Conservation (phyloP, 2,113 vertebrate genomes). For the Ciconia stormi region DNA sequence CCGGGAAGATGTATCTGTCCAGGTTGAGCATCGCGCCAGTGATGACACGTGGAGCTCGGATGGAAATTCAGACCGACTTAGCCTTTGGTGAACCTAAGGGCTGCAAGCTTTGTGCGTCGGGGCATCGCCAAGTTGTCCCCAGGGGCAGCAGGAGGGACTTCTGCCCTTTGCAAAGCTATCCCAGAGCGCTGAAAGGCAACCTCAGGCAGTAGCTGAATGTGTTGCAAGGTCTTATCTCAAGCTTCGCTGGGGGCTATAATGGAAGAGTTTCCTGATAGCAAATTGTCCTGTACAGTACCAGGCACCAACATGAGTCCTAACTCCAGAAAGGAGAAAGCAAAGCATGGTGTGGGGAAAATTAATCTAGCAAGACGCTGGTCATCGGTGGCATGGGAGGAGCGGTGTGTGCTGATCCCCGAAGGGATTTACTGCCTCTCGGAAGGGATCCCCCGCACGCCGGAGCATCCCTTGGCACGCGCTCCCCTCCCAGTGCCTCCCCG, state of each 20-base stretch:
- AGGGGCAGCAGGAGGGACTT: not conserved
- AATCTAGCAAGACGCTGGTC: not conserved
- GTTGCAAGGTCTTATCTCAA: not conserved
- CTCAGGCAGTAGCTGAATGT: too few relatives aligned
- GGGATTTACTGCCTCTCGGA: conserved; percentile 31
- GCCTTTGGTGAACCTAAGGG: not conserved
- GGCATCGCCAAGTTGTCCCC: rapidly evolving
- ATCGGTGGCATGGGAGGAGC: not conserved
- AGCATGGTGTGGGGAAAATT: not conserved
- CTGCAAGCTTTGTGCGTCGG: not conserved
- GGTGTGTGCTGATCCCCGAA: not conserved
- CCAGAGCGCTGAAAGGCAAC: not conserved
- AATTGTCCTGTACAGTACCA: not conserved
- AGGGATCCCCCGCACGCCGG: not conserved
- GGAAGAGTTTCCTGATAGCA: not conserved
- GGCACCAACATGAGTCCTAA: not conserved
- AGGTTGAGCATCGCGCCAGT: not conserved
- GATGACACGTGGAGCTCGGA: rapidly evolving
- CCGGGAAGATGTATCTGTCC: not conserved
- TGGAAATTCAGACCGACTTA: not conserved
- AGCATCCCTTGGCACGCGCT: not conserved
- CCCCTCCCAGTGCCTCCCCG: not conserved
- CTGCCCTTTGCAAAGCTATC: not conserved
- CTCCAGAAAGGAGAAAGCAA: not conserved
- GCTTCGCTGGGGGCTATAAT: not conserved